A percentile compares a stretch with the other conserved stretches of the same genome.
These are phyloP conservation scores for Argya squamiceps DNA, from an alignment of 2,797 vertebrate genomes.

Conservation along the genomic window DNA sequence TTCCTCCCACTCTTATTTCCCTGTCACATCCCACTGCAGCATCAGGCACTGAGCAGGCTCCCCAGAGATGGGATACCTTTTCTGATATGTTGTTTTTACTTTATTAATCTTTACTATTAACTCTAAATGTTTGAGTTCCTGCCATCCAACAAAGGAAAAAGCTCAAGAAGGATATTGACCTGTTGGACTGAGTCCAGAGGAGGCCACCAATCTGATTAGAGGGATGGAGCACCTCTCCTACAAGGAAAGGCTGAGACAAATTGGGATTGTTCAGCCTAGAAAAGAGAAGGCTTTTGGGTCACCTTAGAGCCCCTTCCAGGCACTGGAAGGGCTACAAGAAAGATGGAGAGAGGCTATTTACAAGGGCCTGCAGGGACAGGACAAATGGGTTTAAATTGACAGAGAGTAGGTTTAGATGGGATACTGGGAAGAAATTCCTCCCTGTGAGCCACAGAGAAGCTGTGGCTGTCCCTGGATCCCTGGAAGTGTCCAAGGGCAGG, in stretches of 20 bases:
- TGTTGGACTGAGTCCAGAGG: background rate
- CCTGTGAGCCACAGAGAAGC: background rate
- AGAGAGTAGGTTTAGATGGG: background rate
- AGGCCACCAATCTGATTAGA: background rate
- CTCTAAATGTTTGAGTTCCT: background rate
- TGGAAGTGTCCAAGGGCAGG: background rate
- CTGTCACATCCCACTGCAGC: background rate
- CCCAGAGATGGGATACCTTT: background rate
- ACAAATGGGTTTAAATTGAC: background rate
- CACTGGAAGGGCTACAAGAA: background rate
- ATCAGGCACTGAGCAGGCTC: background rate
- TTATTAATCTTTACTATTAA: background rate
- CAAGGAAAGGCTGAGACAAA: background rate
- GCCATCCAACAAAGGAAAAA: background rate
- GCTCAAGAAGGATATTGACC: background rate
- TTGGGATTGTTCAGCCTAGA: background rate
- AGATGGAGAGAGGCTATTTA: background rate
- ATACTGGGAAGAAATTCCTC: accelerated
- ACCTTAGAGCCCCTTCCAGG: background rate
- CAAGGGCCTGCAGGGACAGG: background rate
- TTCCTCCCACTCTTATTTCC: background rate
- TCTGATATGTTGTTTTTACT: accelerated
- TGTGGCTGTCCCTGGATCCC: background rate
- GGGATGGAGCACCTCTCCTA: background rate
- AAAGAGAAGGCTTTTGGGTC: background rate